Evolutionary conservation across 2,113 vertebrate genomes (phyloP).

Genomic region (Nipponia nippon): DNA sequence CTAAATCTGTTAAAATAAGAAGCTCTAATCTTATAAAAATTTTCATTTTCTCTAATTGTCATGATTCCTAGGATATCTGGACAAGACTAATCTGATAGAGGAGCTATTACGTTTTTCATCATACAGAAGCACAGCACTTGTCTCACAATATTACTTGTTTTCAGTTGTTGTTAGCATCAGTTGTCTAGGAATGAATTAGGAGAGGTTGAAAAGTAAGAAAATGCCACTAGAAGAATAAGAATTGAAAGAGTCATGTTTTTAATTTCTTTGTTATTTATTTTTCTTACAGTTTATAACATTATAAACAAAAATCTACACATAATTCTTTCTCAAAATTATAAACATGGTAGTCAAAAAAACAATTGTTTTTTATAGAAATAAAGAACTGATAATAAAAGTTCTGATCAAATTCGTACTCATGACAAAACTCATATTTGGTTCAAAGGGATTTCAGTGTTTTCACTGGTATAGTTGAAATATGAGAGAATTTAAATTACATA

Average conservation of each 20-base stretch:
- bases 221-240: neutral
- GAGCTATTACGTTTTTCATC: neutral
- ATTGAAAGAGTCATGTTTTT: neutral
- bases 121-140: neutral
- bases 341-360: neutral
- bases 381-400: neutral
- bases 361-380: neutral
- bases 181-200: neutral
- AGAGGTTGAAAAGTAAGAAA: neutral
- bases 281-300: neutral
- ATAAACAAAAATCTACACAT: neutral
- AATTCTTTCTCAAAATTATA: neutral
- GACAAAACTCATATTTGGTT: neutral
- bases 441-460: neutral
- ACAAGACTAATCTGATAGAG: neutral
- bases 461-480: neutral
- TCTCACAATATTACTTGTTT: neutral
- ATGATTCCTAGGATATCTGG: neutral
- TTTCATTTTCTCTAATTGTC: constrained; percentile 18
- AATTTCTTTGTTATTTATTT: neutral
- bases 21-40: neutral
- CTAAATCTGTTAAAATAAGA: constrained; percentile 25
- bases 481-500: neutral
- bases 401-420: neutral
- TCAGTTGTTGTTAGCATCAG: neutral